These are phyloP conservation scores for Otus sunia DNA, from an alignment of 2,113 vertebrate genomes.

Conservation along the genomic window DNA sequence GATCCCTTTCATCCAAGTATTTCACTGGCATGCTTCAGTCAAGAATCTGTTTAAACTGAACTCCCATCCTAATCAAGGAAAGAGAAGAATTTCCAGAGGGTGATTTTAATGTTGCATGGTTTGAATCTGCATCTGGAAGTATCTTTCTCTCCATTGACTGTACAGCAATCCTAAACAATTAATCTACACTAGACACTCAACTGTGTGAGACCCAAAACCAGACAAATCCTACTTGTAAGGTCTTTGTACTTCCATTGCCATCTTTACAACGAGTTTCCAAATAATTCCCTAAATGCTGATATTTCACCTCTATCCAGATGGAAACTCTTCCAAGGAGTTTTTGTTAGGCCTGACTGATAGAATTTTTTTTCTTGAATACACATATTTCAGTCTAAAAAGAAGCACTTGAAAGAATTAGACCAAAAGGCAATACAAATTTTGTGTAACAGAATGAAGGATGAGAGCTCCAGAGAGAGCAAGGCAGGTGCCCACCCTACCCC, in stretches of 20 bases:
- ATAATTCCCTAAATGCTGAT: not conserved
- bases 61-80: not conserved
- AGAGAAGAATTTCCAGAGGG: not conserved
- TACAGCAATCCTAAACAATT: not conserved
- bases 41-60: not conserved
- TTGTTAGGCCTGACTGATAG: not conserved
- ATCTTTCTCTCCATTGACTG: not conserved
- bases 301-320: not conserved
- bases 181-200: not conserved
- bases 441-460: not conserved
- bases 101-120: not conserved
- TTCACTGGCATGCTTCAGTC: not conserved
- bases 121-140: not conserved
- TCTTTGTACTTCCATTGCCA: not conserved
- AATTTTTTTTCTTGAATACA: not conserved
- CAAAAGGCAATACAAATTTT: not conserved
- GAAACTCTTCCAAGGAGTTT: not conserved
- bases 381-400: not conserved
- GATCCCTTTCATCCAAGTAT: not conserved
- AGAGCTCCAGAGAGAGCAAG: not conserved
- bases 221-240: not conserved
- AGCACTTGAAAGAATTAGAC: not conserved
- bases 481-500: not conserved
- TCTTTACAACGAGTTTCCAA: not conserved
- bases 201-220: not conserved